These are phyloP conservation scores for Phymanthus crucifer DNA, from an alignment of 92 coral and sea anemone genomes.

Conservation along the genomic window DNA sequence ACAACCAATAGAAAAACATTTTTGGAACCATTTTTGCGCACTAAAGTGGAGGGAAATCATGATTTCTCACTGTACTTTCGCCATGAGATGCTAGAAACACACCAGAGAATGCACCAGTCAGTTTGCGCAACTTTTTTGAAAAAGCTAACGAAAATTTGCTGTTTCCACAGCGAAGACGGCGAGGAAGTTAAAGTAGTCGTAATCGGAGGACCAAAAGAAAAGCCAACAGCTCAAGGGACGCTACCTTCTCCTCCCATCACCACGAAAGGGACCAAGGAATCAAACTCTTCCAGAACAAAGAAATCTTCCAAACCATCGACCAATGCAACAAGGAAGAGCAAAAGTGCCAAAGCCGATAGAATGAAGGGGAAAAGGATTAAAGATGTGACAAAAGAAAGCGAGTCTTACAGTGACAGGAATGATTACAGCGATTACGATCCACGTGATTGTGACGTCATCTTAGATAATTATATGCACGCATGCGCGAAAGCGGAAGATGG, in stretches of 20 bases:
- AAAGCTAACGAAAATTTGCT: neutral
- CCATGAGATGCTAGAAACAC: too few relatives aligned
- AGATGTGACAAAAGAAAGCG: neutral
- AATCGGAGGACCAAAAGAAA: constrained; percentile 8
- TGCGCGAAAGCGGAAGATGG: neutral
- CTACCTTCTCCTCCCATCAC: neutral
- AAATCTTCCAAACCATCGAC: neutral
- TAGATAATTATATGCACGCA: neutral
- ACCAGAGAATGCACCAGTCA: too few relatives aligned
- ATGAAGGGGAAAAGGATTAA: neutral
- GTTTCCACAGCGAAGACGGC: constrained; percentile 10
- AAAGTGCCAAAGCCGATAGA: neutral
- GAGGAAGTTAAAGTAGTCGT: constrained; percentile 22
- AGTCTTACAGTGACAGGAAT: neutral
- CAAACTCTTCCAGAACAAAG: constrained; percentile 1
- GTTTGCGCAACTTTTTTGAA: too few relatives aligned
- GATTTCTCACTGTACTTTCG: too few relatives aligned
- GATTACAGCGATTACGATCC: neutral
- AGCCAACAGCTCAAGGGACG: constrained; percentile 19
- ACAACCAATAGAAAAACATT: too few relatives aligned
- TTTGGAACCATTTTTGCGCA: too few relatives aligned
- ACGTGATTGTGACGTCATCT: neutral
- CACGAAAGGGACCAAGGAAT: neutral
- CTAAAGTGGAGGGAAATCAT: too few relatives aligned
- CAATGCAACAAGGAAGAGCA: neutral